Evolutionary conservation across 1,140 invertebrate genomes (phyloP).

Genomic region (Diorhabda elongata): DNA sequence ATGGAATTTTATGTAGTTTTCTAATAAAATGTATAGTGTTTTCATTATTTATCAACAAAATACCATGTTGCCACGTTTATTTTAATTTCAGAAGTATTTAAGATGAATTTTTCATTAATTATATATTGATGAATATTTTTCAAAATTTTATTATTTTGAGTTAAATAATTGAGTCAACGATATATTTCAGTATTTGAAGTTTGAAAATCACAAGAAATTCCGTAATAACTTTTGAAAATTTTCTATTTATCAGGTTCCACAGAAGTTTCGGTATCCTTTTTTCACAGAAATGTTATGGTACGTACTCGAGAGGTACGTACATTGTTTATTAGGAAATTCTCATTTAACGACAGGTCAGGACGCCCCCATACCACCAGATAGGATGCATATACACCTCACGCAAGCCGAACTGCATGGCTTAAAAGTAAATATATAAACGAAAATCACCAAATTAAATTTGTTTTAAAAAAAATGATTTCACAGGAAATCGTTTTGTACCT

Average conservation of each 20-base stretch:
- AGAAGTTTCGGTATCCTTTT: slow-evolving; percentile 96
- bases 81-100: no score
- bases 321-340: slow-evolving; percentile 77
- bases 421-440: slow-evolving; percentile 54
- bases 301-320: slow-evolving; percentile 89
- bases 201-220: no score
- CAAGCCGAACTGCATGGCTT: slow-evolving; percentile 83
- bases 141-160: no score
- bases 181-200: no score
- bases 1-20: no score
- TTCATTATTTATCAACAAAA: no score
- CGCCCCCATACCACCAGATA: slow-evolving; percentile 43
- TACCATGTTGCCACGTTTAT: no score
- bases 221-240: background rate
- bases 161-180: no score
- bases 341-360: slow-evolving; percentile 64
- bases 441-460: background rate
- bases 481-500: slow-evolving; percentile 86
- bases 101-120: no score
- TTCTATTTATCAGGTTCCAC: slow-evolving; percentile 67
- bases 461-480: slow-evolving; percentile 11
- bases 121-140: no score
- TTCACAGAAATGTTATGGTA: slow-evolving; percentile 99
- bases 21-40: no score
- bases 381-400: slow-evolving; percentile 69